These are phyloP conservation scores for Clarias pachynema DNA, from an alignment of 2,797 vertebrate species.

Conservation along the genomic window DNA sequence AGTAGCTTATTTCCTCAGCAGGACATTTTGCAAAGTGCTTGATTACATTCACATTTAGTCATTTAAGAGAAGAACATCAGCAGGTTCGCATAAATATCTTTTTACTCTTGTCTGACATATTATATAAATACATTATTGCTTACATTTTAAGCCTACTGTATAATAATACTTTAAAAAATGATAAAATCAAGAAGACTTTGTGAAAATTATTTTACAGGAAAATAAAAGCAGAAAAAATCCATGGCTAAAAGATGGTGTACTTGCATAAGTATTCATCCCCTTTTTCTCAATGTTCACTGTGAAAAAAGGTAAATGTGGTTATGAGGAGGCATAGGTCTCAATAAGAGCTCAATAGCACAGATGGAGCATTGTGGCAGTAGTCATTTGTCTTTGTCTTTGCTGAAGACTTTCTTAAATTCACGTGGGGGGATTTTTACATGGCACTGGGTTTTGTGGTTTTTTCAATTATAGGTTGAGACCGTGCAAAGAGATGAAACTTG, in stretches of 20 bases:
- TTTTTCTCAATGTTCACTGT: background rate
- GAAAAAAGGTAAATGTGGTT: background rate
- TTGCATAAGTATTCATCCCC: background rate
- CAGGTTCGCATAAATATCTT: background rate
- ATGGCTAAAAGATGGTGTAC: background rate
- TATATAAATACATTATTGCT: background rate
- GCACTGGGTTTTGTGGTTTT: no score
- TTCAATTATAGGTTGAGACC: no score
- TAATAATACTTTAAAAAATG: background rate
- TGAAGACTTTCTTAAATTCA: no score
- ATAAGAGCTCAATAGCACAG: no score
- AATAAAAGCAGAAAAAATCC: background rate
- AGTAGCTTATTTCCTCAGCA: background rate
- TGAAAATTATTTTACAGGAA: background rate
- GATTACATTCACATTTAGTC: constrained; percentile 51
- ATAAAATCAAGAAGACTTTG: background rate
- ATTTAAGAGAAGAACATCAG: background rate
- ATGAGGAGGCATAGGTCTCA: no score
- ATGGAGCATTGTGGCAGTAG: no score
- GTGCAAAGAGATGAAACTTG: constrained; percentile 28
- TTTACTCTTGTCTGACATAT: background rate
- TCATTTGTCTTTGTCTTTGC: background rate
- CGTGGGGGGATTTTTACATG: no score
- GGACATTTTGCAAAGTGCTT: background rate
- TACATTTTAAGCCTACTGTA: background rate